These are phyloP conservation scores for Hydrozoanthus tunicans DNA, from an alignment of 64 coral and sea anemone species.

Conservation along the genomic window DNA sequence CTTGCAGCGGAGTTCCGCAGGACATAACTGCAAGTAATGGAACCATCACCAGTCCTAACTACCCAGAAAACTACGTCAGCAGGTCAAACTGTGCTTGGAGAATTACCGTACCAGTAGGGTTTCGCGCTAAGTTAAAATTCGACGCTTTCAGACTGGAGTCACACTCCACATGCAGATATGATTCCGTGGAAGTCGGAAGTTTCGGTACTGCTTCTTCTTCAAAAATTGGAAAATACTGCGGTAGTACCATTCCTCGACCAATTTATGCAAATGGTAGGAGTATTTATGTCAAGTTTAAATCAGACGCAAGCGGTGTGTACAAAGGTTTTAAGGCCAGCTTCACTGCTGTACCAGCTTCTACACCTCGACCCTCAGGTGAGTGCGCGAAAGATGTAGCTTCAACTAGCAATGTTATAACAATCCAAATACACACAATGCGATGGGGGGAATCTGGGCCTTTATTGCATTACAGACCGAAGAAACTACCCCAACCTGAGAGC, in stretches of 20 bases:
- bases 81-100: conserved; percentile 69
- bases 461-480: too few species aligned
- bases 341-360: background rate
- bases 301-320: conserved; percentile 51
- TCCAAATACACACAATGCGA: too few species aligned
- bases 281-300: conserved; percentile 66
- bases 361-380: background rate
- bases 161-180: conserved; percentile 49
- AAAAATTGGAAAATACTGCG: conserved; percentile 80
- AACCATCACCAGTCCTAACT: conserved; percentile 61
- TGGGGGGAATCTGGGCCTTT: too few species aligned
- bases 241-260: conserved; percentile 56
- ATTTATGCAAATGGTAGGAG: conserved; percentile 36
- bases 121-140: conserved; percentile 56
- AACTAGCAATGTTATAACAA: too few species aligned
- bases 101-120: background rate
- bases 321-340: conserved; percentile 67
- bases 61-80: conserved; percentile 61
- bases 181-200: conserved; percentile 63
- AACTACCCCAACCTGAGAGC: too few species aligned
- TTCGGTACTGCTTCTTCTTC: conserved; percentile 25
- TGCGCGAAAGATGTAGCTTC: too few species aligned
- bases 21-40: conserved; percentile 14
- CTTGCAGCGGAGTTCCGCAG: conserved; percentile 5
- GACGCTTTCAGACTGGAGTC: conserved; percentile 65